These are phyloP conservation scores for Caradrina clavipalpis DNA, from an alignment of 2,888 invertebrate species.

Conservation along the genomic window DNA sequence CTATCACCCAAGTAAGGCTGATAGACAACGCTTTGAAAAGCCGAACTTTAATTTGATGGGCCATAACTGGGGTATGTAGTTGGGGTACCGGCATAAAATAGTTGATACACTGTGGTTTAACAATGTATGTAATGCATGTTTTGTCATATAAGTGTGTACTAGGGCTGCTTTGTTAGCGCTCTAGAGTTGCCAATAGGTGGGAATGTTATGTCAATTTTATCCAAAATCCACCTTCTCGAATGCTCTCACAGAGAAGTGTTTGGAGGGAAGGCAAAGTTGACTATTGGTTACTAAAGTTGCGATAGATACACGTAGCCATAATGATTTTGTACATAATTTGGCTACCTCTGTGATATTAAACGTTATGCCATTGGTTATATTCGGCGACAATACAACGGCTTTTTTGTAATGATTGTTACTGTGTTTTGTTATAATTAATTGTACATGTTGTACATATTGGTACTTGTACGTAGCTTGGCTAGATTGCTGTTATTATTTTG, in stretches of 20 bases:
- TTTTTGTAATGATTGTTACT: conserved; percentile 68
- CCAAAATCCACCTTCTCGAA: background rate
- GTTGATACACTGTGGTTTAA: background rate
- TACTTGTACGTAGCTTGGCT: conserved; percentile 74
- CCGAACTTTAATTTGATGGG: too few species aligned
- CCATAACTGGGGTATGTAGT: background rate
- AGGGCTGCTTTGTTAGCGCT: conserved; percentile 5
- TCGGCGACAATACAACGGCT: conserved; percentile 70
- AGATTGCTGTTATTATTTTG: conserved; percentile 77
- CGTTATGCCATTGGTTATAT: conserved; percentile 66
- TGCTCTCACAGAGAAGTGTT: conserved; percentile 18
- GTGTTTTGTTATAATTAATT: conserved; percentile 66
- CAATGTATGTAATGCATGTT: background rate
- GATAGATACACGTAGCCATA: conserved; percentile 56
- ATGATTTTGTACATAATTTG: conserved; percentile 65
- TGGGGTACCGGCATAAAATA: background rate
- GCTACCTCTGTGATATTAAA: conserved; percentile 81
- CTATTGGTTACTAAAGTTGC: conserved; percentile 13
- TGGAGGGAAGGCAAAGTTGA: conserved; percentile 8
- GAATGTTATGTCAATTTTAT: background rate
- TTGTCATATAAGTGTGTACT: conserved; percentile 25
- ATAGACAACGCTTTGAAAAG: too few species aligned
- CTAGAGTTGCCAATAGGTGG: conserved; percentile 7
- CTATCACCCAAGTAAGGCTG: too few species aligned
- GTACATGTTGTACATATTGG: conserved; percentile 67